Percentiles rank a stretch among this genome's conserved stretches.
Conservation (phyloP, 2,113 vertebrate genomes). For the Rhinolophus ferrumequinum region DNA sequence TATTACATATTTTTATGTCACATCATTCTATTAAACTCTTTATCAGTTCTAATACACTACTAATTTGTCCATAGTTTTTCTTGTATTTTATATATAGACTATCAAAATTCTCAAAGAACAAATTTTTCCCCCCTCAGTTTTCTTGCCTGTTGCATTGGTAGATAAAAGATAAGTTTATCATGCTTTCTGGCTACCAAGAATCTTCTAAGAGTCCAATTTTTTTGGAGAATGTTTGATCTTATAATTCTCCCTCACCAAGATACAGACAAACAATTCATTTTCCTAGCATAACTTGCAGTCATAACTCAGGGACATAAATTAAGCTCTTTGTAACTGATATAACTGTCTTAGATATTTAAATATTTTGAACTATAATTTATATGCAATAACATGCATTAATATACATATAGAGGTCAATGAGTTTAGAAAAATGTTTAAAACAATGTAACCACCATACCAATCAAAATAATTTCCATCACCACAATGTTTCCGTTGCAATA, state of each 20-base stretch:
- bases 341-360: neutral
- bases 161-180: neutral
- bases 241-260: neutral
- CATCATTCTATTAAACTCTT: neutral
- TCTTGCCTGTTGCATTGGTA: neutral
- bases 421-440: neutral
- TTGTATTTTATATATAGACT: neutral
- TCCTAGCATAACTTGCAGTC: neutral
- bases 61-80: neutral
- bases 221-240: neutral
- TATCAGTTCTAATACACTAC: neutral
- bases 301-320: neutral
- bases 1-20: neutral
- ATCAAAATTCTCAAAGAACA: neutral
- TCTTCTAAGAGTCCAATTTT: neutral
- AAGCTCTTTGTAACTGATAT: neutral
- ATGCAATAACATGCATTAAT: neutral
- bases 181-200: neutral
- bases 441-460: neutral
- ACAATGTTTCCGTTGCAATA: neutral
- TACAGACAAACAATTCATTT: neutral
- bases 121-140: neutral
- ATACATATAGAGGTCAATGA: neutral
- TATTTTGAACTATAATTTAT: neutral
- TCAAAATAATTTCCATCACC: neutral